Evolutionary conservation across 2,797 vertebrate genomes (phyloP).

Genomic region (Rhincodon typus): DNA sequence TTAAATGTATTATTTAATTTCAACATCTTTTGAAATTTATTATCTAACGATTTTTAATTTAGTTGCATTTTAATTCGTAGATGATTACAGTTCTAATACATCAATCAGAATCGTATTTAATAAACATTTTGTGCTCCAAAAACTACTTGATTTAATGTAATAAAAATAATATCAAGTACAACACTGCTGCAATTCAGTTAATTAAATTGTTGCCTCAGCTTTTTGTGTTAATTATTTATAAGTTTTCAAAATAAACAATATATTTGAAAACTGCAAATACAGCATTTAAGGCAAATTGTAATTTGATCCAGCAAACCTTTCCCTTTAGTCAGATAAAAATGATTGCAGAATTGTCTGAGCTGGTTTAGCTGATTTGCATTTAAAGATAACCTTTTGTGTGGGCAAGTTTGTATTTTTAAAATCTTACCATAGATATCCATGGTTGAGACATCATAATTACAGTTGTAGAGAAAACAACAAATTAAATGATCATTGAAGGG

Average conservation of each 20-base stretch:
- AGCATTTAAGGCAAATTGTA: background rate
- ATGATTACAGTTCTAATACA: conserved; percentile 33
- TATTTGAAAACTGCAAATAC: background rate
- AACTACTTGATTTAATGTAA: conserved; percentile 6
- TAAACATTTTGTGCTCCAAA: conserved; percentile 25
- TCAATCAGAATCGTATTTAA: conserved; percentile 7
- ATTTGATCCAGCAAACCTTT: conserved; percentile 11
- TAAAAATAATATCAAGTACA: conserved; percentile 7
- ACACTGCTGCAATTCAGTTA: background rate
- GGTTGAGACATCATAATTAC: conserved; percentile 2
- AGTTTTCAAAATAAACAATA: background rate
- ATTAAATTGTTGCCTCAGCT: conserved; percentile 17
- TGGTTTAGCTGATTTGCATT: background rate
- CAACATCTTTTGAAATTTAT: background rate
- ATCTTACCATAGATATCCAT: background rate
- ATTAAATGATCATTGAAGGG: background rate
- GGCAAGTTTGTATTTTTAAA: background rate
- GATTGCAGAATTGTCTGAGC: background rate
- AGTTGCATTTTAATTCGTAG: conserved; percentile 24
- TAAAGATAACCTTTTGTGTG: background rate
- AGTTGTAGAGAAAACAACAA: conserved; percentile 4
- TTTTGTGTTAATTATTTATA: conserved; percentile 32
- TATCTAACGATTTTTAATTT: background rate
- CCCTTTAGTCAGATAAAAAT: background rate
- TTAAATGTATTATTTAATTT: conserved; percentile 25